phyloP scores from a whole-genome alignment of 2,888 invertebrate species.

The Diadromus collaris region DNA sequence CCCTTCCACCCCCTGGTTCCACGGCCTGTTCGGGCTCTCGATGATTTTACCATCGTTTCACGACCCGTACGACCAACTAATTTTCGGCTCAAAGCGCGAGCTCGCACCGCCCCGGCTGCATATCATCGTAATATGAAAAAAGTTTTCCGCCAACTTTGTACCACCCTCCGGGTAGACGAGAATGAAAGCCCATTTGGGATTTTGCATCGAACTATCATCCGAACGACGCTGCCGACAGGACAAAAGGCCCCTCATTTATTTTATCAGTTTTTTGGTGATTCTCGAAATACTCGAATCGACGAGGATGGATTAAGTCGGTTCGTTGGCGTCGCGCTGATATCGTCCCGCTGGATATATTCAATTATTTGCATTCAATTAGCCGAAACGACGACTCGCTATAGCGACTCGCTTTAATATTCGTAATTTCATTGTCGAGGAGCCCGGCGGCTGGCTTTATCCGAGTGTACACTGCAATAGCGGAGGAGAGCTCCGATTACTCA shows the following conservation, averaged over 20 bases:
- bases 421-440: conserved; percentile 27
- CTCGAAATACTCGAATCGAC: neutral
- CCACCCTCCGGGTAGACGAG: conserved; percentile 3
- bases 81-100: conserved; percentile 17
- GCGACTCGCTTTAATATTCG: conserved; percentile 39
- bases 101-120: neutral
- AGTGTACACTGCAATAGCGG: conserved; percentile 30
- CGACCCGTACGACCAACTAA: neutral
- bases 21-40: neutral
- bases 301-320: neutral
- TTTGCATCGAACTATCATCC: neutral
- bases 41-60: conserved; percentile 2
- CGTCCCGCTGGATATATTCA: neutral
- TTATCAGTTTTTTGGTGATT: neutral
- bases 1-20: neutral
- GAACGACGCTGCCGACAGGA: neutral
- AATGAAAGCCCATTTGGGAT: neutral
- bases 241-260: conserved; percentile 1
- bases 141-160: conserved; percentile 18
- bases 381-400: conserved; percentile 19
- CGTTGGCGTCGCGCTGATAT: neutral
- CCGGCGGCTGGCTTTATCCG: conserved; percentile 16
- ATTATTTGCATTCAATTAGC: conserved; percentile 47
- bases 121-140: conserved; percentile 8
- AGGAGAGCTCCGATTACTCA: conserved; percentile 46